phyloP scores from a whole-genome alignment of 2,888 invertebrate genomes.

The Deilephila elpenor region DNA sequence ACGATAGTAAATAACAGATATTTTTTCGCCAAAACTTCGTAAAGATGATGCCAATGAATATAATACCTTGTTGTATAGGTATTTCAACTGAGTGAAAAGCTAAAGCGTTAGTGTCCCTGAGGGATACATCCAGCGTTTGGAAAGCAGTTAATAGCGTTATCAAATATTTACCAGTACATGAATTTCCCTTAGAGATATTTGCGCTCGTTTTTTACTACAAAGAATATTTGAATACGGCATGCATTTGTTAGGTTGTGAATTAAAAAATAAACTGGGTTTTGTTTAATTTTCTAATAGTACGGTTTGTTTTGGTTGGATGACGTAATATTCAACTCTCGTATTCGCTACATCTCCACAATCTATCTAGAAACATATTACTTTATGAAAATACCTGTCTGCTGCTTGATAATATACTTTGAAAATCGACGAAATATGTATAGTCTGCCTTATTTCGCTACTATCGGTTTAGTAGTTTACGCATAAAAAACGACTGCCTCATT shows the following conservation, averaged over 20 bases:
- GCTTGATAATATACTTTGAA: too few relatives aligned
- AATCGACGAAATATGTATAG: too few relatives aligned
- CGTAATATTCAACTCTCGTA: too few relatives aligned
- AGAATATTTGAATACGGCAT: background rate
- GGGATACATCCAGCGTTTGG: background rate
- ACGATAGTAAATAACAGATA: too few relatives aligned
- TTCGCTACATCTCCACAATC: too few relatives aligned
- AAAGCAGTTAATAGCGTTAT: constrained; percentile 15
- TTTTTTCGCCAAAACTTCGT: background rate
- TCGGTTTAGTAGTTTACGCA: too few relatives aligned
- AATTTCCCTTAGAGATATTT: constrained; percentile 9
- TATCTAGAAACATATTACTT: too few relatives aligned
- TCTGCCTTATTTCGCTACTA: too few relatives aligned
- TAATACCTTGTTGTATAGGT: background rate
- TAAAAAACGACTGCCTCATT: too few relatives aligned
- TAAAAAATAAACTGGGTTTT: background rate
- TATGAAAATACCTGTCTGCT: too few relatives aligned
- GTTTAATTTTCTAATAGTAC: too few relatives aligned
- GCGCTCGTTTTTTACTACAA: background rate
- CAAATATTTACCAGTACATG: constrained; percentile 19
- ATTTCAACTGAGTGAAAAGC: constrained; percentile 8
- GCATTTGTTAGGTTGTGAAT: background rate
- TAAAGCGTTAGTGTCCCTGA: background rate
- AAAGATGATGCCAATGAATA: background rate
- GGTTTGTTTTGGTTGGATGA: too few relatives aligned